A percentile compares a stretch with the other conserved stretches of the same genome.
phyloP scores from a whole-genome alignment of 2,113 vertebrate species.

The Carettochelys insculpta region DNA sequence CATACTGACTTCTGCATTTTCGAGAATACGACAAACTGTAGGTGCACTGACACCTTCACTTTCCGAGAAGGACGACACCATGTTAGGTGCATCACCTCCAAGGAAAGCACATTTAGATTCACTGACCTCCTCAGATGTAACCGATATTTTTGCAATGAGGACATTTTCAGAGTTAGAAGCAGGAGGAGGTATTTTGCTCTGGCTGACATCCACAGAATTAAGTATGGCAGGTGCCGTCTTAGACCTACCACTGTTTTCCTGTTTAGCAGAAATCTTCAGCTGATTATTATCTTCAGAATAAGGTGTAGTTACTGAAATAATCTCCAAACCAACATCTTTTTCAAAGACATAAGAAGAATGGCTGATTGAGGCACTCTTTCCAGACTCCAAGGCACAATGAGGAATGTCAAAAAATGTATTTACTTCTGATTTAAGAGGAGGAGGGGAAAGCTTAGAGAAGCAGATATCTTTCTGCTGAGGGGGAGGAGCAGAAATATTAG shows the following conservation, averaged over 20 bases:
- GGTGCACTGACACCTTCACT: not conserved
- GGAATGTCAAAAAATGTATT: not conserved
- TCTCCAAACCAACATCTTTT: not conserved
- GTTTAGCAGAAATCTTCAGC: constrained; percentile 27
- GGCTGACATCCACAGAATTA: constrained; percentile 1
- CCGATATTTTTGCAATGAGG: not conserved
- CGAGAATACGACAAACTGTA: not conserved
- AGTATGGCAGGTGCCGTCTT: not conserved
- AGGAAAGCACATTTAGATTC: not conserved
- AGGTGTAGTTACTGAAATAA: constrained; percentile 5
- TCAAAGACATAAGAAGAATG: constrained; percentile 22
- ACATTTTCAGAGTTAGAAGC: not conserved
- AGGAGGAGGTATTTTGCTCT: not conserved
- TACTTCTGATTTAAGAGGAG: constrained; percentile 1
- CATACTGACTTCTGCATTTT: not conserved
- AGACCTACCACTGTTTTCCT: not conserved
- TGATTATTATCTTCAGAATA: constrained; percentile 29
- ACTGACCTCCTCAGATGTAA: not conserved
- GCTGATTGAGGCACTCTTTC: constrained; percentile 3
- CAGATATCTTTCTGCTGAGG: not conserved
- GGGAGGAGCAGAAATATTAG: not conserved
- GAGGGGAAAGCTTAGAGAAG: not conserved
- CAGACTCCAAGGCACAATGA: not conserved
- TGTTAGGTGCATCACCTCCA: not conserved
- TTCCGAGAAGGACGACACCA: not conserved